Base-by-base conservation (phyloP, 2,113 vertebrate species). In the Puntigrus tetrazona region DNA sequence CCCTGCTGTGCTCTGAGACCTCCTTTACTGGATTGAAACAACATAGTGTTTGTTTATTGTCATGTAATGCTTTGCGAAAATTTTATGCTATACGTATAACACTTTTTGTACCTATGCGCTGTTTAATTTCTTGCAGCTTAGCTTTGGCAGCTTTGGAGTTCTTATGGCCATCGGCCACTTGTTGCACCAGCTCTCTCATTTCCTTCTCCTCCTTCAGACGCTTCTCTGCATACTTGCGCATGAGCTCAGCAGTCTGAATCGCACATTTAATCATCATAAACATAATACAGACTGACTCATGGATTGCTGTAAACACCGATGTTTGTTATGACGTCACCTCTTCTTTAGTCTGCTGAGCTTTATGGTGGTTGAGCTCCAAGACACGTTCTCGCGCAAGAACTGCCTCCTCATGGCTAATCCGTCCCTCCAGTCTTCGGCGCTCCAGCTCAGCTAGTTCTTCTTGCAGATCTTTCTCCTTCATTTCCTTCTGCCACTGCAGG, bases 401-500 rank as follows among this genome's bases (percentile, higher is more conserved):
- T 1, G 94, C 96, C 86, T 97, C 95, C 88, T 96, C 92, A 0
- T 92, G 90, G 88, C 94, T 96, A 55, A 98, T 95, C 83, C 93
- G 94, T 11, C 94, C 94, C 85, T 93, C 95, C 72, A 97, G 91
- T 27, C 90, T 91, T 67, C 92, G 93, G 65, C 91, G 94, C 77
- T 95, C 95, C 38, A 84, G 87, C 20, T 88, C 92, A 4, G 91
- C 92, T 88, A 94, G 86, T 89, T 95, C 90, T 72, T 96, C 94
- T 87, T 94, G 94, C 82, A 91, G 29, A 88, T 96, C 96, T 91
- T 91, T 94, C 18, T 92, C 92, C 41, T 86, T 93, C 95, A 96
- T 96, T 89, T 95, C 94, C 87, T 90, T 94, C 90, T 97, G 96
- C 96, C 96, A 96, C 91, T 95, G 92, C 0, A 96, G 91, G 91